Conservation (phyloP, 2,113 vertebrate species). For the Rhabdomys dilectus region DNA sequence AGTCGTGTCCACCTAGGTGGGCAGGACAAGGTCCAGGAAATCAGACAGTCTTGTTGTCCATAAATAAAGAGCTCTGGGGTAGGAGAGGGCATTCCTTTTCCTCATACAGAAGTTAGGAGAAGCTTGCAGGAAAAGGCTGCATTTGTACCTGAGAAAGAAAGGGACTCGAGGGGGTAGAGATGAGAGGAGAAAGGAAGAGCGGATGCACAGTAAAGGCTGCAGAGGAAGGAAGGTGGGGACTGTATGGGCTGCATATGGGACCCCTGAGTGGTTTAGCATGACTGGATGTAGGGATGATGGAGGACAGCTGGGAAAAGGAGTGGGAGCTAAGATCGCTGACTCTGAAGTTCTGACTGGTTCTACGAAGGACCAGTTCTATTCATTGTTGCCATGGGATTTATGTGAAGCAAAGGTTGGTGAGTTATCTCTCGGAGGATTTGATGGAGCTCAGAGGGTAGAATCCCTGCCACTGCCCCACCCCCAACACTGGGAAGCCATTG, state of each 20-base stretch:
- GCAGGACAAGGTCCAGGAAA: background rate
- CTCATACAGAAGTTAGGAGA: background rate
- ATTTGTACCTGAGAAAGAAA: background rate
- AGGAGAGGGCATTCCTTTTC: slow-evolving; percentile 2
- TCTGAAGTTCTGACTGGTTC: background rate
- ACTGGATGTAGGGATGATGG: background rate
- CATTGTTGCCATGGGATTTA: background rate
- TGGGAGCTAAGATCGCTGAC: background rate
- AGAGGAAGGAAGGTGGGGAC: background rate
- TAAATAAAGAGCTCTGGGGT: background rate
- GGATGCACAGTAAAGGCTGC: background rate
- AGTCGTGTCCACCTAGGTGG: background rate
- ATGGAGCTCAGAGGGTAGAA: background rate
- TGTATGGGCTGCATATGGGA: background rate
- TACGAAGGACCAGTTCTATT: background rate
- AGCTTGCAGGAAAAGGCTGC: background rate
- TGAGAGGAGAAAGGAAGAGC: background rate
- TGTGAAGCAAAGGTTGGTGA: background rate
- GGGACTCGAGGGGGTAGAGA: background rate
- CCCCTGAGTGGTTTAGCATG: background rate
- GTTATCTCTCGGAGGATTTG: background rate
- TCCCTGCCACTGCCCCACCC: background rate
- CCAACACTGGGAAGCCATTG: background rate
- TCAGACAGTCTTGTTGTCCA: background rate
- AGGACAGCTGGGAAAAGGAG: background rate